Evolutionary conservation across 2,888 invertebrate genomes (phyloP), one percentile per base, ranked within the genome.

Genomic region (Agonopterix arenella): DNA sequence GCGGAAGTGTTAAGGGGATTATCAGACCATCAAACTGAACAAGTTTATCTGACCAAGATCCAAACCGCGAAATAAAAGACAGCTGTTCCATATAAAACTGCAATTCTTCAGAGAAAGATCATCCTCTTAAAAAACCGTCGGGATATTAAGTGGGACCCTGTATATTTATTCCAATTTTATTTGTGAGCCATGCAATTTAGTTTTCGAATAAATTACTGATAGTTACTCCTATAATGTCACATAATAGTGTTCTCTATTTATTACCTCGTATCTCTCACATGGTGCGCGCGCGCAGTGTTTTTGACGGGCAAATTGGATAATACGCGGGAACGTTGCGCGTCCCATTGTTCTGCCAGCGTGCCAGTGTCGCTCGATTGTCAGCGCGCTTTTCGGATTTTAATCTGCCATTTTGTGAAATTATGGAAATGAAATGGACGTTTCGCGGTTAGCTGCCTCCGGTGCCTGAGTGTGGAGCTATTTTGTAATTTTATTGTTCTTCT

Each of bases 241-340:
- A 28, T 28, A 28, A 28, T 28, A 28, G 28, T 28, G 28, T 28
- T 28, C 4, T 28, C 28, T 28, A n/a, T 45, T 36, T 45, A 45
- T 45, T 36, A 45, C 45, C 13, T 28, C 28, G 28, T 10, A 44
- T 28, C 28, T 45, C 10, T 37, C 37, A 38, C 38, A 46, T 11
- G 13, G 18, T 62, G 70, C 71, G 75, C 71, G 62, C 62, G 75
- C 73, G 75, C 76, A 73, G 56, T 64, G 62, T 66, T 83, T 86
- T 83, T 86, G 88, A 89, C 86, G 81, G 76, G 75, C 68, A 85
- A 89, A 89, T 84, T 88, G 80, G 78, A 80, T 83, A 84, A 86
- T 83, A 68, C 70, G 68, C 76, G 79, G 79, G 79, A 82, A 76
- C 68, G 64, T 67, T 60, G 62, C 57, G 62, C 57, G 60, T 59